Evolutionary conservation across 1,140 invertebrate genomes (phyloP), one percentile per base, ranked within the genome.

Genomic region (Papilio helenus): DNA sequence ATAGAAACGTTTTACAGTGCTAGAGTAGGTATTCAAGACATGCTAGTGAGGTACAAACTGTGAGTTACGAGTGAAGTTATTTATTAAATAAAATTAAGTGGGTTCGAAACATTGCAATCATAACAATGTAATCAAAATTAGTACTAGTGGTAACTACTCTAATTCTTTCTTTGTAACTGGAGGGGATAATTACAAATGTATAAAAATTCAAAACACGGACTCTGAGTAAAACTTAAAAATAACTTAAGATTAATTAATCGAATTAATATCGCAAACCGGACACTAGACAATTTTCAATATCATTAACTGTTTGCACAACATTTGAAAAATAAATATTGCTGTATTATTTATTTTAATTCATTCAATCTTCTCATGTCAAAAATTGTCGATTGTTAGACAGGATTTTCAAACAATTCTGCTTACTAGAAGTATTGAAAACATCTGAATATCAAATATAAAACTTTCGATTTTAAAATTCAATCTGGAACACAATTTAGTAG

Each of bases 11-110:
- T 61, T 76, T 76, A 87, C 76, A 87, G 91, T 94, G 90, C 90
- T 88, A 87, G 82, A 86, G 20, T 51, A 61, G 73, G 49, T 76
- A 88, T 84, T 86, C 80, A 89, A 89, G 86, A 89, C 93, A 94
- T 94, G 93, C 93, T 65, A 39, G 93, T 94, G 93, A 90, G 88
- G 88, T 88, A 87, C 91, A 92, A 85, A 92, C 85, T 86, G 90
- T 93, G 91, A 86, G 83, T 86, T 82, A 84, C 76, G 86, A 88
- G 90, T 92, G 88, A 82, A 87, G 90, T 92, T 92, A 93, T 91
- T 89, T 89, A 83, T 80, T 83, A 80, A 81, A 80, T 87, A 85
- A 82, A 85, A 72, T 76, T 79, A 81, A 81, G 76, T 72, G 86
- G 79, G 12, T 65, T 77, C 55, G 76, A 58, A 65, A 58, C 55